Evolutionary conservation across 2,888 invertebrate genomes (phyloP).

Genomic region (Leucophenga montana): DNA sequence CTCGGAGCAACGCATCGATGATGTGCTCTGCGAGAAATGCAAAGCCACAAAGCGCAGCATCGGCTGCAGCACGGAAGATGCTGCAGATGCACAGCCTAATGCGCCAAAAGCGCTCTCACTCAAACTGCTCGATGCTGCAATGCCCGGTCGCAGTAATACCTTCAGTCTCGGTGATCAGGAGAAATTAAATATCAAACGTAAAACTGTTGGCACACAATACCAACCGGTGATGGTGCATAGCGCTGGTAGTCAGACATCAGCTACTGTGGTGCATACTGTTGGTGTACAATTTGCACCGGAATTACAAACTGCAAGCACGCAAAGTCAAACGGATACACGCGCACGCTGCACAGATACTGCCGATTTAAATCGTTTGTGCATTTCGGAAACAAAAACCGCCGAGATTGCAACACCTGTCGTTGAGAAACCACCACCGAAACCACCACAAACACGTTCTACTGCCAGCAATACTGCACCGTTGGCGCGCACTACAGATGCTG

Average conservation of each 20-base stretch:
- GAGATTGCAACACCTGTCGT: slow-evolving; percentile 54
- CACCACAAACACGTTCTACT: slow-evolving; percentile 49
- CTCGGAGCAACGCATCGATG: slow-evolving; percentile 74
- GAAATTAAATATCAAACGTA: slow-evolving; percentile 72
- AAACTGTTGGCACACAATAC: slow-evolving; percentile 67
- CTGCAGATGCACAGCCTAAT: slow-evolving; percentile 31
- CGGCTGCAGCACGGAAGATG: slow-evolving; percentile 75
- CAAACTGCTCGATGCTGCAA: slow-evolving; percentile 72
- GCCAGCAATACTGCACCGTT: slow-evolving; percentile 59
- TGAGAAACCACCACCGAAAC: slow-evolving; percentile 29
- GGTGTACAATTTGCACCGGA: slow-evolving; percentile 60
- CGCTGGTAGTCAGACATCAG: slow-evolving; percentile 64
- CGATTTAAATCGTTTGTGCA: slow-evolving; percentile 62
- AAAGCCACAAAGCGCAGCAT: slow-evolving; percentile 74
- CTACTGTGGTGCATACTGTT: slow-evolving; percentile 51
- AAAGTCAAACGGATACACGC: slow-evolving; percentile 56
- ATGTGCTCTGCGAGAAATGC: slow-evolving; percentile 75
- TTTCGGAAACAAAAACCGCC: slow-evolving; percentile 60
- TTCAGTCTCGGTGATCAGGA: slow-evolving; percentile 77
- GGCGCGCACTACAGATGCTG: slow-evolving; percentile 48
- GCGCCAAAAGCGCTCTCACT: slow-evolving; percentile 43
- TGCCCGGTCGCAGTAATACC: slow-evolving; percentile 76
- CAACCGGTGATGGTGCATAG: slow-evolving; percentile 49
- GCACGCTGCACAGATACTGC: slow-evolving; percentile 72
- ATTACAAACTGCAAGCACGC: slow-evolving; percentile 55